phyloP scores from a whole-genome alignment of 2,888 invertebrate species.

The Eumerus sabulonum region DNA sequence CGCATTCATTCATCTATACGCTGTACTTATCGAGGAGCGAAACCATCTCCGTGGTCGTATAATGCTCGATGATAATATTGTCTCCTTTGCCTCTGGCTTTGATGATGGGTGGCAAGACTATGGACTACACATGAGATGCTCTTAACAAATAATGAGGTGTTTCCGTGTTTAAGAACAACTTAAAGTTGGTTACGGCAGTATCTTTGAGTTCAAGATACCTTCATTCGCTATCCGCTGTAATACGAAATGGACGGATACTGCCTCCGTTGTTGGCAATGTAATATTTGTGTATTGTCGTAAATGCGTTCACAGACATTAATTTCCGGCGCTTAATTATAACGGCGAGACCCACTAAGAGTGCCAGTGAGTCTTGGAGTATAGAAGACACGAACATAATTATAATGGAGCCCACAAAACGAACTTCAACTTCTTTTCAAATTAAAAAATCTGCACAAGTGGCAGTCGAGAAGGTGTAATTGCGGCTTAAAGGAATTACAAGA shows the following conservation, averaged over 20 bases:
- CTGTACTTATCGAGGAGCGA: constrained; percentile 37
- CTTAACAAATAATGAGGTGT: constrained; percentile 66
- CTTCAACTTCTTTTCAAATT: constrained; percentile 33
- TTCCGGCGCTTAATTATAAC: constrained; percentile 61
- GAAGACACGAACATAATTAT: constrained; percentile 25
- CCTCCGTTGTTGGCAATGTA: constrained; percentile 8
- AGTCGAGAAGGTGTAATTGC: constrained; percentile 31
- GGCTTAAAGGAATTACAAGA: constrained; percentile 37
- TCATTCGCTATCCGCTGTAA: constrained; percentile 30
- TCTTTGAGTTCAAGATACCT: constrained; percentile 52
- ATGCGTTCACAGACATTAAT: constrained; percentile 62
- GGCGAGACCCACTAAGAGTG: constrained; percentile 3
- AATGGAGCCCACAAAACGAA: constrained; percentile 30
- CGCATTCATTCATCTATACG: constrained; percentile 14
- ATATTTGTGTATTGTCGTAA: constrained; percentile 60
- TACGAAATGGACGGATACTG: constrained; percentile 1
- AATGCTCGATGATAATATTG: constrained; percentile 54
- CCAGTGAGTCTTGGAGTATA: background rate
- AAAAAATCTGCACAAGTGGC: constrained; percentile 50
- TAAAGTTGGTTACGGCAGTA: constrained; percentile 51
- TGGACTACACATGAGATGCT: constrained; percentile 58
- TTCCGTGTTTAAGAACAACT: constrained; percentile 65
- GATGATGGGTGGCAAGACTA: constrained; percentile 29
- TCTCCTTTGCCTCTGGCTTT: constrained; percentile 49
- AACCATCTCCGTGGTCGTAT: constrained; percentile 8